Evolutionary conservation across 2,888 invertebrate genomes (phyloP), one percentile per base, ranked within the genome.

Genomic region (Drosophila maculinotata): DNA sequence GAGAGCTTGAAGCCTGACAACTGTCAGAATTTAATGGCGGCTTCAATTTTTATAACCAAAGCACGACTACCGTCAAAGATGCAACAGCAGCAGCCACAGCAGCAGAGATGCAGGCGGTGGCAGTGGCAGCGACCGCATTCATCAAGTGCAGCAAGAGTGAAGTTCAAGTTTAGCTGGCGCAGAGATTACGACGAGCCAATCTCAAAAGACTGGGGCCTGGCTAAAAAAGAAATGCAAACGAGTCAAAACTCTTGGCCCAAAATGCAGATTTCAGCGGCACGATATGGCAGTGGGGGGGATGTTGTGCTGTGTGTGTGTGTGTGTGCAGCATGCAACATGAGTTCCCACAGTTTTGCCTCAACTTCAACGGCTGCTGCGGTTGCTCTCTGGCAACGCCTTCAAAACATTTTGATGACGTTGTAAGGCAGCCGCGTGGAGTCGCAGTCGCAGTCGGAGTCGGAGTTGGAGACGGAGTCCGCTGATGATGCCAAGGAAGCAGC

Each of bases 1-100:
- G n/a, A n/a, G n/a, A n/a, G n/a, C n/a, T n/a, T n/a, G n/a, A n/a
- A n/a, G 78, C 75, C 82, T 87, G 84, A 85, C 84, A 85, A 85
- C 84, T 85, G 84, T 85, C 84, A 87, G 88, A 87, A 83, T 83
- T 88, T 87, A 86, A 85, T 85, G 84, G 84, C 88, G 88, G 80
- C 81, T 80, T 78, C 83, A 83, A 82, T 87, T 87, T 83, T 87
- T 85, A 85, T 83, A 85, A 85, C 84, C 83, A 67, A 83, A 83
- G 88, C 84, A 85, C 84, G 84, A 85, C 88, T 87, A 85, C 84
- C 79, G 84, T 78, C 76, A 67, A 75, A 75, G 58, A 49, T 58
- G 56, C 56, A 39, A 41, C 52, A 31, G 49, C 53, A 20, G 35
- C 54, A 44, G 31, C 45, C 23, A 20, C 47, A 20, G 36, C 45